A percentile compares a stretch with the other conserved stretches of the same genome.
Conservation (phyloP, 2,888 invertebrate genomes). For the Desoria tigrina region DNA sequence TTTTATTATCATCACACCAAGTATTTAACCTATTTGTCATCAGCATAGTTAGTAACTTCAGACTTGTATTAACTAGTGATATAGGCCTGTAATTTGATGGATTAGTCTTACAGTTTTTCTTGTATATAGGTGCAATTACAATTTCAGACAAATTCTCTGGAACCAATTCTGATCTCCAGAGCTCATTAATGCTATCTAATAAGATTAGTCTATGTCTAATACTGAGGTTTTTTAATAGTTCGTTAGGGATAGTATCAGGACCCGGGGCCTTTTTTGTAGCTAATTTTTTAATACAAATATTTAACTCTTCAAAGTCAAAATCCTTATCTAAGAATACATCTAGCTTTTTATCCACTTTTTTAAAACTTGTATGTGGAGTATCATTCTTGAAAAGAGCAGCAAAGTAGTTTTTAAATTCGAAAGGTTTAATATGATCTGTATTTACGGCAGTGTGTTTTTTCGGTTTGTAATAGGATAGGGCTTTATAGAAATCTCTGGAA, state of each 20-base stretch:
- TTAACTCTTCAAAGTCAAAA: background rate
- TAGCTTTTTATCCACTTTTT: background rate
- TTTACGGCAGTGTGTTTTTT: background rate
- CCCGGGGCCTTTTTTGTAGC: background rate
- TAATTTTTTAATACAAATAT: background rate
- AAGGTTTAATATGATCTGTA: background rate
- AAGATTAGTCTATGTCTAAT: background rate
- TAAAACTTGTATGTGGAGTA: background rate
- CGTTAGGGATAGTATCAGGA: background rate
- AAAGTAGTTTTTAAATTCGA: background rate
- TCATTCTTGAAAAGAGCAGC: background rate
- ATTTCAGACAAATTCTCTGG: slow-evolving; percentile 22
- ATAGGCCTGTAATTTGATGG: slow-evolving; percentile 25
- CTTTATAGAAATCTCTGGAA: background rate
- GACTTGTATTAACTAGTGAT: slow-evolving; percentile 16
- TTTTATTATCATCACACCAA: slow-evolving; percentile 21
- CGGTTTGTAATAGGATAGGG: background rate
- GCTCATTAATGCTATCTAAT: background rate
- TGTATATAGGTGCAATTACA: slow-evolving; percentile 20
- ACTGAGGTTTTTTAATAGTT: background rate
- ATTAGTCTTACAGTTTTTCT: slow-evolving; percentile 9
- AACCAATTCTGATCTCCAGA: background rate
- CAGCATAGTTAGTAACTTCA: slow-evolving; percentile 17
- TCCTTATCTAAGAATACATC: slow-evolving; percentile 1
- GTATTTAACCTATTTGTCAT: slow-evolving; percentile 5